phyloP scores from a whole-genome alignment of 2,888 invertebrate genomes.

The Arge pagana region DNA sequence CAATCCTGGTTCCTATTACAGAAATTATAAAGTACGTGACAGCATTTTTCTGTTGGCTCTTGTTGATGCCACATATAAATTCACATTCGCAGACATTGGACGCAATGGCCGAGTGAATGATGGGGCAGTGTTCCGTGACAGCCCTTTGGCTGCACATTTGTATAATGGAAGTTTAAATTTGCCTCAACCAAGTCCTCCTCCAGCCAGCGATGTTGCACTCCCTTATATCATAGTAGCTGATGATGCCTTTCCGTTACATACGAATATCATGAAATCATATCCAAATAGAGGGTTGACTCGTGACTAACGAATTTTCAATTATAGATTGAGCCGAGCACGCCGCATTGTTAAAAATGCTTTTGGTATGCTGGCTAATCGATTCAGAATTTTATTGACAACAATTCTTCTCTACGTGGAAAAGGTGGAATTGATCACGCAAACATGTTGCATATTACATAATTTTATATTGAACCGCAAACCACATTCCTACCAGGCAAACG shows the following conservation, averaged over 20 bases:
- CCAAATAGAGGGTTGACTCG: slow-evolving; percentile 11
- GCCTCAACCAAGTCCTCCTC: background rate
- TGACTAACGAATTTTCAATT: slow-evolving; percentile 6
- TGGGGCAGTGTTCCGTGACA: slow-evolving; percentile 10
- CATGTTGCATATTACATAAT: background rate
- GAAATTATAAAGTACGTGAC: slow-evolving; percentile 18
- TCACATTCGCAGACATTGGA: slow-evolving; percentile 15
- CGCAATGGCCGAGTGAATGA: slow-evolving; percentile 13
- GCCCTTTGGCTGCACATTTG: too few relatives aligned
- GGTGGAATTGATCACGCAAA: background rate
- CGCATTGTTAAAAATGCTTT: slow-evolving; percentile 5
- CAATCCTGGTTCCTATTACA: slow-evolving; percentile 5
- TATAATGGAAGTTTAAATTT: too few relatives aligned
- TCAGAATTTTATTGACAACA: background rate
- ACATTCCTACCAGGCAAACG: background rate
- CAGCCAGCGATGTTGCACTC: background rate
- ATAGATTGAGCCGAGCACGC: slow-evolving; percentile 5
- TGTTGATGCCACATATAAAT: slow-evolving; percentile 17
- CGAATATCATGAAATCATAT: slow-evolving; percentile 1
- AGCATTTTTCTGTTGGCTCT: slow-evolving; percentile 15
- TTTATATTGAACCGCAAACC: background rate
- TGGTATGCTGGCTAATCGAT: background rate
- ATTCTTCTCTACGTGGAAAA: background rate
- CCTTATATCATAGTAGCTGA: slow-evolving; percentile 3
- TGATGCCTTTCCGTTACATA: slow-evolving; percentile 1